Conservation (phyloP, 2,888 invertebrate species). For the Nesidiocoris tenuis region DNA sequence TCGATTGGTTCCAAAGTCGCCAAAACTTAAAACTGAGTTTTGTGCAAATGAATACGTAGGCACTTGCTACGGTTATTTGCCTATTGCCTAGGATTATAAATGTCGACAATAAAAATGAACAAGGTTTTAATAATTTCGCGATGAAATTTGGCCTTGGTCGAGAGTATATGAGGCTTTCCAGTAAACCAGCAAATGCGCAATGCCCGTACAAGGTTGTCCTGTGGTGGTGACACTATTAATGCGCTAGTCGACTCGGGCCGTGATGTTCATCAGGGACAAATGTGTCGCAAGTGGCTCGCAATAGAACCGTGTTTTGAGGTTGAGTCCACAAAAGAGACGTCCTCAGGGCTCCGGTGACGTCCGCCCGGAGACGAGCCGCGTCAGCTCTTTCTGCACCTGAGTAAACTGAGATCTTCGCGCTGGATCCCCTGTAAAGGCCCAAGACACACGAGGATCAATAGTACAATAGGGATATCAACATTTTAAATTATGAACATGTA, state of each 20-base stretch:
- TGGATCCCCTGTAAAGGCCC: not conserved
- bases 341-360: conserved; percentile 9
- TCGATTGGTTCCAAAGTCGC: too few species aligned
- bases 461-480: not conserved
- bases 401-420: not conserved
- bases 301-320: conserved; percentile 19
- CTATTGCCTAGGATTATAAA: too few species aligned
- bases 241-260: not conserved
- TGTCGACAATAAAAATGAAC: too few species aligned
- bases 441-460: not conserved
- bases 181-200: not conserved
- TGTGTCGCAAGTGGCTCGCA: not conserved
- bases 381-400: conserved; percentile 13
- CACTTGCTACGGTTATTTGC: too few species aligned
- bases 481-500: not conserved
- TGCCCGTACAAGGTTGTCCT: not conserved
- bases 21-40: too few species aligned
- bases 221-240: not conserved
- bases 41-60: too few species aligned
- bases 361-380: not conserved
- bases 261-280: not conserved
- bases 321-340: conserved; percentile 13
- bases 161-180: too few species aligned
- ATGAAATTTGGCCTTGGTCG: too few species aligned
- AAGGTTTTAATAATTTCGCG: too few species aligned